A percentile compares a stretch with the other conserved stretches of the same genome.
phyloP scores from a whole-genome alignment of 2,113 vertebrate genomes.

The Malurus cyaneus region DNA sequence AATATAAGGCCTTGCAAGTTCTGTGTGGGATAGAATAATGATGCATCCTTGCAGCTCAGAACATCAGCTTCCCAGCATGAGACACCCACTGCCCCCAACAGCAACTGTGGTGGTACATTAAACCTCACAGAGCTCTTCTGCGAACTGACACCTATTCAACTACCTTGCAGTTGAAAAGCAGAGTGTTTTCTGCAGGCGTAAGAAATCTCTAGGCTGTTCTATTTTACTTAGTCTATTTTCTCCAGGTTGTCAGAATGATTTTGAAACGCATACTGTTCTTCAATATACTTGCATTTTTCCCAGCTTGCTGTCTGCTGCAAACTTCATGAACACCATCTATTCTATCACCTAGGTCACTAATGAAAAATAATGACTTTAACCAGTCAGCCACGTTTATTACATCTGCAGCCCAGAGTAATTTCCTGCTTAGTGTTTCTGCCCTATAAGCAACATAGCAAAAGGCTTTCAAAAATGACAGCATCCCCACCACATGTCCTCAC shows the following conservation, averaged over 20 bases:
- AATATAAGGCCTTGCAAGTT: not conserved
- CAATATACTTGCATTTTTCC: not conserved
- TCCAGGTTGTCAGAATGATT: not conserved
- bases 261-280: not conserved
- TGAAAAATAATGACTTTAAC: not conserved
- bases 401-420: not conserved
- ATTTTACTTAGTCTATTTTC: not conserved
- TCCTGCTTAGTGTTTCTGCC: not conserved
- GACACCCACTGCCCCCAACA: not conserved
- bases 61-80: not conserved
- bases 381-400: not conserved
- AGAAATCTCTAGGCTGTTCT: not conserved
- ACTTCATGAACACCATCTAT: not conserved
- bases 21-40: not conserved
- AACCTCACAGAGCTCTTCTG: not conserved
- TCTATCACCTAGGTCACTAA: not conserved
- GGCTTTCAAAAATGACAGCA: not conserved
- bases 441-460: not conserved
- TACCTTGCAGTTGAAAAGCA: not conserved
- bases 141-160: not conserved
- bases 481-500: rapidly evolving
- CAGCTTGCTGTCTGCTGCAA: not conserved
- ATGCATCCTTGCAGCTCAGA: not conserved
- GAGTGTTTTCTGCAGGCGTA: not conserved
- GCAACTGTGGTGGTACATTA: not conserved